Evolutionary conservation across 2,888 invertebrate genomes (phyloP).

Genomic region (Pinctada fucata): DNA sequence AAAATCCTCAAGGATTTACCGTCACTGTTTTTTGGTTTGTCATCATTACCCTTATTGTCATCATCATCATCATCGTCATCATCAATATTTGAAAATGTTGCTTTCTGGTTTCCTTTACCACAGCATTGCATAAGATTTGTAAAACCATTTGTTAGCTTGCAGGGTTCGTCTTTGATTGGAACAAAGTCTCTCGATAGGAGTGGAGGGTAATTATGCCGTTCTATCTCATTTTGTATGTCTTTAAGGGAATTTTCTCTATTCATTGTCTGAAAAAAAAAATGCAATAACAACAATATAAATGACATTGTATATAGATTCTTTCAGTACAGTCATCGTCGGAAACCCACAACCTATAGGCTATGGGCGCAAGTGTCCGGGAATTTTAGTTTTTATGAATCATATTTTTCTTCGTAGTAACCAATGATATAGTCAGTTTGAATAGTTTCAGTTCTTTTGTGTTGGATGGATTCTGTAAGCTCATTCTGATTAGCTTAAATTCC

Average conservation of each 20-base stretch:
- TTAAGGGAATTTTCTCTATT: not conserved
- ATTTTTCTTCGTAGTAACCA: too few species aligned
- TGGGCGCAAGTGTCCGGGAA: too few species aligned
- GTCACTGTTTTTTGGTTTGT: constrained; percentile 3
- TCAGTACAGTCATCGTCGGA: too few species aligned
- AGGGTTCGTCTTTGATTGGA: constrained; percentile 10
- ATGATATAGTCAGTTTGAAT: too few species aligned
- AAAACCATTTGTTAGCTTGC: too few species aligned
- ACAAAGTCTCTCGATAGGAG: constrained; percentile 55
- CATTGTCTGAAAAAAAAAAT: constrained; percentile 7
- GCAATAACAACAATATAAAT: constrained; percentile 12
- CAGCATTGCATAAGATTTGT: too few species aligned
- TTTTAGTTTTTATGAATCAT: too few species aligned
- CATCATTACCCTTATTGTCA: not conserved
- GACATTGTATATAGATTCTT: not conserved
- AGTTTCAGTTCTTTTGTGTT: too few species aligned
- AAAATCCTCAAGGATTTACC: constrained; percentile 56
- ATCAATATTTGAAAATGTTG: not conserved
- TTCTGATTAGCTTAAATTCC: too few species aligned
- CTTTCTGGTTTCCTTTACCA: not conserved
- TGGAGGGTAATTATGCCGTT: constrained; percentile 49
- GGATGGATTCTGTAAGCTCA: too few species aligned
- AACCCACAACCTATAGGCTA: too few species aligned
- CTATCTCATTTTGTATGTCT: constrained; percentile 38
- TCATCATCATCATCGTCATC: too few species aligned